phyloP scores from a whole-genome alignment of 2,797 vertebrate species.

The Fistularia commersonii region DNA sequence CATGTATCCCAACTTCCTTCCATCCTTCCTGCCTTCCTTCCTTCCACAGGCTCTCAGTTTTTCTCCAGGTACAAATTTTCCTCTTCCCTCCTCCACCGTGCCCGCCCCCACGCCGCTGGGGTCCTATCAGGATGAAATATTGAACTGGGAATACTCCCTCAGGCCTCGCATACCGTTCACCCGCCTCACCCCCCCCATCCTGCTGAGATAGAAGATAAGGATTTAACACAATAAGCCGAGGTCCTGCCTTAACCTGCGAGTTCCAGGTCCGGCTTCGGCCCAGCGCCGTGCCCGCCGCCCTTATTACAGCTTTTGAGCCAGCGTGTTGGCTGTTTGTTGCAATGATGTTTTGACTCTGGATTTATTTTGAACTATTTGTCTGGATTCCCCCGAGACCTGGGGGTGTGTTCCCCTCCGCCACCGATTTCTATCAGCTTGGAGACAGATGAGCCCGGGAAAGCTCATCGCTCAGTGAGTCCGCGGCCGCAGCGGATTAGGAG shows the following conservation, averaged over 20 bases:
- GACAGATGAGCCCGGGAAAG: too few species aligned
- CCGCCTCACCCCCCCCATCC: constrained; percentile 21
- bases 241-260: constrained; percentile 11
- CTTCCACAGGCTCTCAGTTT: constrained; percentile 15
- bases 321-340: constrained; percentile 4
- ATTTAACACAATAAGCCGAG: constrained; percentile 18
- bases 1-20: background rate
- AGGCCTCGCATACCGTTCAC: constrained; percentile 47
- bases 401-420: too few species aligned
- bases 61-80: constrained; percentile 35
- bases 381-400: too few species aligned
- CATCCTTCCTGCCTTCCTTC: constrained; percentile 9
- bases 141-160: constrained; percentile 42
- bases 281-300: too few species aligned
- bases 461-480: too few species aligned
- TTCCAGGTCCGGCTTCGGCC: too few species aligned
- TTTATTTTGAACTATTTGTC: too few species aligned
- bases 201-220: constrained; percentile 48
- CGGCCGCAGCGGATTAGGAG: too few species aligned
- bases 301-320: background rate
- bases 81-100: constrained; percentile 31
- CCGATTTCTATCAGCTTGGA: too few species aligned
- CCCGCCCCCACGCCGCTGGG: constrained; percentile 49
- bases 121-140: constrained; percentile 60
- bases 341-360: background rate